Conservation (phyloP, 2,113 vertebrate species). For the Ibidorhyncha struthersii region DNA sequence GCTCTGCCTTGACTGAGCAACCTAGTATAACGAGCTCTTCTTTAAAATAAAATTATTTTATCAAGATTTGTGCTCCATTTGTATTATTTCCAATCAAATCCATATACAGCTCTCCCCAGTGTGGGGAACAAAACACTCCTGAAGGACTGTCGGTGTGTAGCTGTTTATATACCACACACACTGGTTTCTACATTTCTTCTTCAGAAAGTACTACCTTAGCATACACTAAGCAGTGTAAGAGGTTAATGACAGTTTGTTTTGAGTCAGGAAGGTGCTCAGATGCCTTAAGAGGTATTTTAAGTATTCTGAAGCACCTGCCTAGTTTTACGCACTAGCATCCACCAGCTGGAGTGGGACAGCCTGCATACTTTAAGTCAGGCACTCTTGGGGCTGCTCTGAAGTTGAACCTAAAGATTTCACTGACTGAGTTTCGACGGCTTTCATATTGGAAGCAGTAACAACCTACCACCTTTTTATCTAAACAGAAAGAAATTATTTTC, state of each 20-base stretch:
- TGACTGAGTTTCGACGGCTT: not conserved
- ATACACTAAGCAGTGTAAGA: not conserved
- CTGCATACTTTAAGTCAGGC: not conserved
- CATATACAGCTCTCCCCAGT: not conserved
- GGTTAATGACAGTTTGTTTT: not conserved
- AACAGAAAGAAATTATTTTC: not conserved
- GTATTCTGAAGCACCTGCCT: not conserved
- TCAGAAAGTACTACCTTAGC: not conserved
- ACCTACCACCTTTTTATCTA: not conserved
- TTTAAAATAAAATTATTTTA: not conserved
- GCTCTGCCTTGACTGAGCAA: not conserved
- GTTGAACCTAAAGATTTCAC: not conserved
- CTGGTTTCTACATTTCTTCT: not conserved
- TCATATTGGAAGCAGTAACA: not conserved
- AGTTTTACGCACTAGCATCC: not conserved
- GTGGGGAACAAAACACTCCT: rapidly evolving
- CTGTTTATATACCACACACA: not conserved
- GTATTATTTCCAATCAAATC: not conserved
- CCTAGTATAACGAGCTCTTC: not conserved
- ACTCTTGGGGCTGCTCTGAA: not conserved
- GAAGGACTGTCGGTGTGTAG: not conserved
- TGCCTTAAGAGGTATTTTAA: not conserved
- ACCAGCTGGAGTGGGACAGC: rapidly evolving
- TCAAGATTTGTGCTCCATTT: not conserved
- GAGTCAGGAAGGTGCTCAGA: not conserved